Conservation (phyloP, 1,140 invertebrate species). For the Pomacea maculata region DNA sequence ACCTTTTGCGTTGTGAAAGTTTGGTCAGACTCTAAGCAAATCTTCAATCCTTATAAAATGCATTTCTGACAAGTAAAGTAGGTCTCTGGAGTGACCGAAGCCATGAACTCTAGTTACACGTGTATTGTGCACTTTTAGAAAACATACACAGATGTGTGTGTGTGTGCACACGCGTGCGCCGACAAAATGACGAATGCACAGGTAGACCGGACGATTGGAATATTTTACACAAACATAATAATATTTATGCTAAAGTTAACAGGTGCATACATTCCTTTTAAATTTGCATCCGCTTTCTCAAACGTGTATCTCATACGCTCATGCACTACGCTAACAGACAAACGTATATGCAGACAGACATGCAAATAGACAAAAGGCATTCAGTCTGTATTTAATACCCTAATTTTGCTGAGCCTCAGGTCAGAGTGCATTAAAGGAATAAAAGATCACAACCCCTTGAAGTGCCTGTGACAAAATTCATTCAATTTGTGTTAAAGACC, state of each 20-base stretch:
- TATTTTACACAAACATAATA: background rate
- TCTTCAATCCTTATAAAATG: background rate
- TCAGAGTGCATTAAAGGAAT: too few species aligned
- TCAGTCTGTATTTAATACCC: too few species aligned
- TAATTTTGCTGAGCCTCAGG: too few species aligned
- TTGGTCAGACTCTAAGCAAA: background rate
- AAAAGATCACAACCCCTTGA: too few species aligned
- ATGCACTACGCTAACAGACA: background rate
- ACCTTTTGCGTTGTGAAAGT: too few species aligned
- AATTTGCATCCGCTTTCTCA: background rate
- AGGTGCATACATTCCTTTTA: background rate
- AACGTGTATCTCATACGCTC: background rate
- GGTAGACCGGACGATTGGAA: background rate
- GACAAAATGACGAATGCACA: too few species aligned
- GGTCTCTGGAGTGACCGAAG: background rate
- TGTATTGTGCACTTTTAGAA: background rate
- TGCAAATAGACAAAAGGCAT: too few species aligned
- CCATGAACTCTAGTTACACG: background rate
- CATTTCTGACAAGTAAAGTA: background rate
- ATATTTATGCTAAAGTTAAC: background rate
- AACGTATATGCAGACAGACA: conserved; percentile 1
- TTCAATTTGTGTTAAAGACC: too few species aligned
- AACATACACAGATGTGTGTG: background rate
- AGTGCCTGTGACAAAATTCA: too few species aligned
- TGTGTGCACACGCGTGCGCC: background rate